Percentiles rank a stretch among this genome's conserved stretches.
phyloP scores from a whole-genome alignment of 2,113 vertebrate species.

The Syngnathus floridae region DNA sequence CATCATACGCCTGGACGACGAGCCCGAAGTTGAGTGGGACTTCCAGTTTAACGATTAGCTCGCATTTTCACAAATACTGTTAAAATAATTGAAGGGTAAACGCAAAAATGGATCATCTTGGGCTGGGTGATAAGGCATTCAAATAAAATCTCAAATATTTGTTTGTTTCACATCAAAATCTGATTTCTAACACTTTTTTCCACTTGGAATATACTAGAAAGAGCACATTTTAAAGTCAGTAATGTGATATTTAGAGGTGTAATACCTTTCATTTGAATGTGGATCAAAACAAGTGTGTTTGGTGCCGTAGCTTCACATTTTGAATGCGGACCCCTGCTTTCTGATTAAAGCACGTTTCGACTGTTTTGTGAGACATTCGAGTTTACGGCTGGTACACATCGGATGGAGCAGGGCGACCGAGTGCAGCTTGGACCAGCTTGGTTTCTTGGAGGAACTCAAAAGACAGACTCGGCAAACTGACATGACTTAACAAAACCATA shows the following conservation, averaged over 20 bases:
- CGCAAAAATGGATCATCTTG: not conserved
- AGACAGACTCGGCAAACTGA: no score
- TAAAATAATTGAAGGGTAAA: not conserved
- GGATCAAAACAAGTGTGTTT: conserved; percentile 26
- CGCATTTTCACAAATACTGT: not conserved
- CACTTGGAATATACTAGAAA: no score
- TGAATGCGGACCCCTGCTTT: conserved; percentile 12
- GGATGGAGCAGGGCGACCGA: no score
- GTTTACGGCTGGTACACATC: no score
- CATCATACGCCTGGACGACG: conserved; percentile 80
- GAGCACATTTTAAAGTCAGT: no score
- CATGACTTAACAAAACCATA: no score
- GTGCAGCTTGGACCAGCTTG: no score
- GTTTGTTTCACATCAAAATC: not conserved
- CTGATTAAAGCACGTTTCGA: not conserved
- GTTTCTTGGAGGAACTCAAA: no score
- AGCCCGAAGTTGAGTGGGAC: conserved; percentile 83
- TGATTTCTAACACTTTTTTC: not conserved
- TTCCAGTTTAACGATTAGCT: conserved; percentile 45
- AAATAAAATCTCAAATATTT: not conserved
- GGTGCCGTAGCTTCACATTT: conserved; percentile 51
- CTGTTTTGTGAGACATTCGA: conserved; percentile 19
- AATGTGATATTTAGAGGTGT: not conserved
- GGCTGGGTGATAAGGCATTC: not conserved
- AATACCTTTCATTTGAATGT: conserved; percentile 1